phyloP scores from a whole-genome alignment of 2,888 invertebrate genomes.

The Mimumesa dahlbomi region DNA sequence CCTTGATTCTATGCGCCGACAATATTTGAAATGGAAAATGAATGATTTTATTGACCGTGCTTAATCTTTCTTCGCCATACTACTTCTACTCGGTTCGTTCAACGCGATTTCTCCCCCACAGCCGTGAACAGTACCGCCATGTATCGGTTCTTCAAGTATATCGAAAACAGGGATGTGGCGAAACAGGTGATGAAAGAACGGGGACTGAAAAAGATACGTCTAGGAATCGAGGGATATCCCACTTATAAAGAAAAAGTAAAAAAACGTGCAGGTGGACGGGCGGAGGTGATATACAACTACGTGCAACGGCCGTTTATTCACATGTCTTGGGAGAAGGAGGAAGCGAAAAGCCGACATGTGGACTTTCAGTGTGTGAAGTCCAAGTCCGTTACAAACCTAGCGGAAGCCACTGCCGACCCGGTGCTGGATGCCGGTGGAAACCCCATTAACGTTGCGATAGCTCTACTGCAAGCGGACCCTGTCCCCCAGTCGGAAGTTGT shows the following conservation, averaged over 20 bases:
- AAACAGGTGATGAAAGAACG: slow-evolving; percentile 99
- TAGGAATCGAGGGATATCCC: slow-evolving; percentile 99
- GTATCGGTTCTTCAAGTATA: slow-evolving; percentile 99
- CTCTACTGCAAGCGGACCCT: slow-evolving; percentile 76
- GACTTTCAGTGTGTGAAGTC: slow-evolving; percentile 99
- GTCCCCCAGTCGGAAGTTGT: slow-evolving; percentile 68
- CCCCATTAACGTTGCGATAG: slow-evolving; percentile 76
- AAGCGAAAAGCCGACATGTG: slow-evolving; percentile 98
- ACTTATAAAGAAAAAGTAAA: slow-evolving; percentile 99
- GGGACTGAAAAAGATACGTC: slow-evolving; percentile 98
- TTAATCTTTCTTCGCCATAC: slow-evolving; percentile 22
- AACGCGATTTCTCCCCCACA: slow-evolving; percentile 72
- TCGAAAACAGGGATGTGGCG: slow-evolving; percentile 99
- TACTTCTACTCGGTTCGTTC: background rate
- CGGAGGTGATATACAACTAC: slow-evolving; percentile 99
- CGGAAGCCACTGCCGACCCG: slow-evolving; percentile 96
- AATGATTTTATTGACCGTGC: slow-evolving; percentile 26
- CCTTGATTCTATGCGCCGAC: slow-evolving; percentile 14
- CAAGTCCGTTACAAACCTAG: slow-evolving; percentile 97
- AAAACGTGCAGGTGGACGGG: slow-evolving; percentile 95
- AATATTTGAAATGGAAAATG: slow-evolving; percentile 43
- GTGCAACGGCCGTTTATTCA: slow-evolving; percentile 99
- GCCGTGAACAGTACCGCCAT: slow-evolving; percentile 96
- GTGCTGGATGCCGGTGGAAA: slow-evolving; percentile 86
- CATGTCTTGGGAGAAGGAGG: slow-evolving; percentile 99